A percentile compares a stretch with the other conserved stretches of the same genome.
phyloP scores from a whole-genome alignment of 2,797 vertebrate genomes.

The Chloroceryle inda region DNA sequence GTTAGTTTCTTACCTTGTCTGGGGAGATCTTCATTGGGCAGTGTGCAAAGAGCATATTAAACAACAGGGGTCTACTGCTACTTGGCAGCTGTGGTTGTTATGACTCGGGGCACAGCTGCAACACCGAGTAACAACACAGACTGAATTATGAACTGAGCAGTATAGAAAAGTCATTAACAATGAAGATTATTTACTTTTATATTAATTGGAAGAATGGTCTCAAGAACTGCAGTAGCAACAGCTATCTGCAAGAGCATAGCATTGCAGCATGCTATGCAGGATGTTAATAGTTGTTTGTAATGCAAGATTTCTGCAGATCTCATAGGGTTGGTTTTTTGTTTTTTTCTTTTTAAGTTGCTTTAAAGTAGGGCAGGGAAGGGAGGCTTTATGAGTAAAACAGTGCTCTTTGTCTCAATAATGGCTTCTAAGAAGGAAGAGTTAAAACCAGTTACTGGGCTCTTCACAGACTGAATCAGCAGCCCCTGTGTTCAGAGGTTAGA shows the following conservation, averaged over 20 bases:
- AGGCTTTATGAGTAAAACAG: neutral
- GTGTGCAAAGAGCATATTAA: neutral
- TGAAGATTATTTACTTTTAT: neutral
- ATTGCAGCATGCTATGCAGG: too few relatives aligned
- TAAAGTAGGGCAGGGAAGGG: neutral
- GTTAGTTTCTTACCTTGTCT: neutral
- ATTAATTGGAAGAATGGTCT: neutral
- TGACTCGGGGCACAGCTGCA: neutral
- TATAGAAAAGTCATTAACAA: neutral
- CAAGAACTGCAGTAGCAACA: neutral
- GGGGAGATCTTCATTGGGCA: neutral
- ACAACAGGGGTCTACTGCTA: neutral
- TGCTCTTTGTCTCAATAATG: neutral
- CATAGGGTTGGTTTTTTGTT: too few relatives aligned
- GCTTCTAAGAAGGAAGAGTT: neutral
- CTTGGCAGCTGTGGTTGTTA: neutral
- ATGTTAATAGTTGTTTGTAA: neutral
- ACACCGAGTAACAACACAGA: neutral
- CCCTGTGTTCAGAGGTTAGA: neutral
- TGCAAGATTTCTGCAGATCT: neutral
- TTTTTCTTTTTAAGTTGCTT: neutral
- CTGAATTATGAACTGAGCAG: neutral
- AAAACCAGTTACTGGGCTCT: neutral
- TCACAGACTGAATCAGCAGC: neutral
- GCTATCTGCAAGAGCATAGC: neutral